phyloP scores from a whole-genome alignment of 2,113 vertebrate species.

The Anas platyrhynchos region DNA sequence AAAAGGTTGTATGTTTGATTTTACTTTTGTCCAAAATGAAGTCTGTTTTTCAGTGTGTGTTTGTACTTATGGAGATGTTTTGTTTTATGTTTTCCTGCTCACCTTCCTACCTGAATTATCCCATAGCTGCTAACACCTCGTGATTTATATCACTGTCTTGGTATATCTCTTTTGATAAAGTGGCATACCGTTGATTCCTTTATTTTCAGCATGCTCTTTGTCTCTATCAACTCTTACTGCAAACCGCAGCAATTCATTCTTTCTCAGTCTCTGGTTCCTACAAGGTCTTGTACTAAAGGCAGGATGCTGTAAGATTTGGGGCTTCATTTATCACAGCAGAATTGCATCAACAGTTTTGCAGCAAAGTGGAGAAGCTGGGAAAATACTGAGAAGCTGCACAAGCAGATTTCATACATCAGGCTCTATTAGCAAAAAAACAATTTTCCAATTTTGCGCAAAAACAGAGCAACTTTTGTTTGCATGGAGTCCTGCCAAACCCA shows the following conservation, averaged over 20 bases:
- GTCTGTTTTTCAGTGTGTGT: not conserved
- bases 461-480: slow-evolving; percentile 32
- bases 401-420: slow-evolving; percentile 14
- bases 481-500: slow-evolving; percentile 44
- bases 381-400: slow-evolving; percentile 12
- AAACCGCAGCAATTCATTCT: slow-evolving; percentile 48
- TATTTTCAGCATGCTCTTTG: slow-evolving; percentile 28
- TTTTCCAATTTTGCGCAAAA: slow-evolving; percentile 34
- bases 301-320: not conserved
- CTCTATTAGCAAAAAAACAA: slow-evolving; percentile 28
- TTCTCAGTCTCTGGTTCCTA: not conserved
- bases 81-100: not conserved
- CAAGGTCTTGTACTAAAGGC: slow-evolving; percentile 2
- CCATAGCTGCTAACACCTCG: not conserved
- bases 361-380: slow-evolving; percentile 9
- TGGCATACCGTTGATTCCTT: not conserved
- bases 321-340: slow-evolving; percentile 37
- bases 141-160: not conserved
- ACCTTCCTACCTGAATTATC: not conserved
- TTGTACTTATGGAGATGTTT: not conserved
- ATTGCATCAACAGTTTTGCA: slow-evolving; percentile 35
- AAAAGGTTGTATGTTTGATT: not conserved
- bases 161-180: slow-evolving; percentile 30
- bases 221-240: slow-evolving; percentile 51
- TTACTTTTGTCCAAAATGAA: not conserved